Conservation (phyloP, 37 sponge, comb jelly and placozoan genomes). For the Agelas oroides region DNA sequence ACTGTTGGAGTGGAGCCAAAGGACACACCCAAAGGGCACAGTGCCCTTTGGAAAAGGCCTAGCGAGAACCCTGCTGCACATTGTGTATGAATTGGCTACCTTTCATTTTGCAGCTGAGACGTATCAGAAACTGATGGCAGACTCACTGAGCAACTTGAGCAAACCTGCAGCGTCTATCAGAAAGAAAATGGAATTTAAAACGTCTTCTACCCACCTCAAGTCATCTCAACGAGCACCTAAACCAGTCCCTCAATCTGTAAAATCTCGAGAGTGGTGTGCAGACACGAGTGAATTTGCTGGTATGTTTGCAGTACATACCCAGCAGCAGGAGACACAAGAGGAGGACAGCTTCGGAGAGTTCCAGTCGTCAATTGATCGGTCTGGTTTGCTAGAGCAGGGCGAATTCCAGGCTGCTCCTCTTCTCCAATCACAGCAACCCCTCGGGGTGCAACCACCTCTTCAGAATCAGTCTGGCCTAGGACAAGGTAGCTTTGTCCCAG, state of each 20-base stretch:
- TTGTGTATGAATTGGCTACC: too few relatives aligned
- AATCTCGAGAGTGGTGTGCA: constrained; percentile 33
- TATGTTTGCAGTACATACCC: constrained; percentile 22
- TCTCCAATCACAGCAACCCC: not conserved
- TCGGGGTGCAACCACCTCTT: not conserved
- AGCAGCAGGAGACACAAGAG: not conserved
- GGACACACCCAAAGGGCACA: too few relatives aligned
- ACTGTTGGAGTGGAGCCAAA: too few relatives aligned
- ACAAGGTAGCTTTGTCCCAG: too few relatives aligned
- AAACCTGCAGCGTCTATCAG: not conserved
- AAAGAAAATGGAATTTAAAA: not conserved
- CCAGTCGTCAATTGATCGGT: constrained; percentile 13
- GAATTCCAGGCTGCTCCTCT: not conserved
- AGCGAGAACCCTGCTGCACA: too few relatives aligned
- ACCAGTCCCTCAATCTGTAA: not conserved
- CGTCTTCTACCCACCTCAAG: not conserved
- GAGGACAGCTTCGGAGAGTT: constrained; percentile 61
- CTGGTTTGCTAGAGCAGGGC: too few relatives aligned
- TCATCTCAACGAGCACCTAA: not conserved
- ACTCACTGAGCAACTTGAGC: constrained; percentile 15
- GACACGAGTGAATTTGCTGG: constrained; percentile 24
- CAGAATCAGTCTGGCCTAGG: not conserved
- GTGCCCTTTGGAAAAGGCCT: too few relatives aligned
- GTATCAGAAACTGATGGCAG: constrained; percentile 43
- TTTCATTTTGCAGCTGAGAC: not conserved